Conservation (phyloP, 1,140 invertebrate genomes). For the Galleria mellonella region DNA sequence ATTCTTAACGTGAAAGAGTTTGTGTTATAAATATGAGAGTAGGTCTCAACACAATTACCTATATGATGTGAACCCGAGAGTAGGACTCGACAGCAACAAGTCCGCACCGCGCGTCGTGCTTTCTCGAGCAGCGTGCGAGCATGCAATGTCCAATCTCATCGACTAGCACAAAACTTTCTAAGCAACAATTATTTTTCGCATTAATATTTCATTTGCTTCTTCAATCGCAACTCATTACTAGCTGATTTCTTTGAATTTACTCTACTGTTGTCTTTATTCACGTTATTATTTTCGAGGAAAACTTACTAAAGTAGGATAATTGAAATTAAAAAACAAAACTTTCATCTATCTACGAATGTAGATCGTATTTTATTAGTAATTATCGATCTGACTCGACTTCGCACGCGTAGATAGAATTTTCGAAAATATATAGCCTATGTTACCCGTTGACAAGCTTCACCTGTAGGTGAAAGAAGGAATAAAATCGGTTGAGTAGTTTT, state of each 20-base stretch:
- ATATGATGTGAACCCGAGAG: background rate
- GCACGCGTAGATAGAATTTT: too few relatives aligned
- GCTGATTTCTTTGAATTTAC: slow-evolving; percentile 29
- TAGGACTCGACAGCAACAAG: background rate
- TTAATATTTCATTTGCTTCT: slow-evolving; percentile 65
- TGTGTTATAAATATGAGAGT: too few relatives aligned
- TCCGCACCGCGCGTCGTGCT: slow-evolving; percentile 28
- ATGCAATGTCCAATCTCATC: slow-evolving; percentile 64
- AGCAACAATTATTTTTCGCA: slow-evolving; percentile 68
- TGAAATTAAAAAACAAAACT: background rate
- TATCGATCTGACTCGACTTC: too few relatives aligned
- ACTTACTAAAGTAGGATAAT: too few relatives aligned
- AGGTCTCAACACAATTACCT: too few relatives aligned
- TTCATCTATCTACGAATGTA: background rate
- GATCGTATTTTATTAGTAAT: too few relatives aligned
- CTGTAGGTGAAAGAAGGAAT: too few relatives aligned
- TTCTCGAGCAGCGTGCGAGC: slow-evolving; percentile 66
- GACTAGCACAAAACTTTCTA: slow-evolving; percentile 65
- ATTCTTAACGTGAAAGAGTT: too few relatives aligned
- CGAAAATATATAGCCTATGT: too few relatives aligned
- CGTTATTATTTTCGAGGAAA: background rate
- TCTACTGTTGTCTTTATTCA: slow-evolving; percentile 1
- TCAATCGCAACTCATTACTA: slow-evolving; percentile 36
- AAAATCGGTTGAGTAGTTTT: too few relatives aligned
- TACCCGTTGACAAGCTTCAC: too few relatives aligned